Evolutionary conservation across 2,113 vertebrate genomes (phyloP).

Genomic region (Zingel zingel): DNA sequence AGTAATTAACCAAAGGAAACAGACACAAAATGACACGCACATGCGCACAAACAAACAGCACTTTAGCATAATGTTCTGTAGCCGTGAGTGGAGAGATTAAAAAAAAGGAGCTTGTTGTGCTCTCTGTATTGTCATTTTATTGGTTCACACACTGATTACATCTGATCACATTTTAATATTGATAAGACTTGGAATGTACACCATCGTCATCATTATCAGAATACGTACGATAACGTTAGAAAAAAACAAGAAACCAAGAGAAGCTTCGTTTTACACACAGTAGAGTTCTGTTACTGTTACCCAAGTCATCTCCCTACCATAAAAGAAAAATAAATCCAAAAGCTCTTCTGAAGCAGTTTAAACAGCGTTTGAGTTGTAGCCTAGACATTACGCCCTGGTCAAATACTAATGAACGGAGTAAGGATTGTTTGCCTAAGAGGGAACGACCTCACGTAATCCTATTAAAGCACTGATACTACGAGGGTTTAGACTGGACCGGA

Average conservation of each 20-base stretch:
- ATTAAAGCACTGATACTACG: not conserved
- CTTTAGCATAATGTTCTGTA: too few relatives aligned
- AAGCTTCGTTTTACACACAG: slow-evolving; percentile 40
- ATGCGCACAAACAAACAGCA: not conserved
- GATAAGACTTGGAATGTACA: slow-evolving; percentile 69
- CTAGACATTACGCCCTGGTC: too few relatives aligned
- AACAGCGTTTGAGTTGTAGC: not conserved
- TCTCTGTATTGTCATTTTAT: slow-evolving; percentile 75
- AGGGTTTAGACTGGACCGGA: not conserved
- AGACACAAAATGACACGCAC: not conserved
- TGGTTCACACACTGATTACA: slow-evolving; percentile 82
- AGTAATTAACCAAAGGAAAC: not conserved
- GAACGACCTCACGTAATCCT: slow-evolving; percentile 1
- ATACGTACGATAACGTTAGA: slow-evolving; percentile 20
- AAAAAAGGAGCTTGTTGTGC: not conserved
- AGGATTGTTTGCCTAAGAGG: not conserved
- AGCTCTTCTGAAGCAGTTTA: slow-evolving; percentile 2
- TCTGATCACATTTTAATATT: slow-evolving; percentile 79
- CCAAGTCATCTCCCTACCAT: slow-evolving; percentile 23
- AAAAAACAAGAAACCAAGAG: slow-evolving; percentile 37
- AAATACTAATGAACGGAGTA: not conserved
- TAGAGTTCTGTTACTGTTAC: not conserved
- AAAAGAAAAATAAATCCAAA: slow-evolving; percentile 28
- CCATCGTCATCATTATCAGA: slow-evolving; percentile 18
- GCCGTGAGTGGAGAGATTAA: too few relatives aligned